Evolutionary conservation across 2,888 invertebrate species (phyloP).

Genomic region (Euclidia mi): DNA sequence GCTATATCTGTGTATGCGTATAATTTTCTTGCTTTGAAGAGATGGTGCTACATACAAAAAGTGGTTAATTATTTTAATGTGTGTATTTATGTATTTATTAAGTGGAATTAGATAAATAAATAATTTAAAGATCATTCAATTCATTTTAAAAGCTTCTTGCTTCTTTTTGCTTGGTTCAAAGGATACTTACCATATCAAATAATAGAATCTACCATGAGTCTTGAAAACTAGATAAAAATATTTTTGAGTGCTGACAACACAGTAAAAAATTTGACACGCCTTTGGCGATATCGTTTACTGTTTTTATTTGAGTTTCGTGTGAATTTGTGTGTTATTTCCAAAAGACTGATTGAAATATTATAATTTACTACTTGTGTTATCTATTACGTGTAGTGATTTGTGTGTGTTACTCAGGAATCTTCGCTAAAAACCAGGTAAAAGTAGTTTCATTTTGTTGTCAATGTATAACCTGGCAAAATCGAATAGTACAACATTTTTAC

Average conservation of each 20-base stretch:
- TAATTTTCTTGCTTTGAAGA: too few species aligned
- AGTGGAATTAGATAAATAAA: too few species aligned
- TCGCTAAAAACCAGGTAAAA: conserved; percentile 40
- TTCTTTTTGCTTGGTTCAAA: too few species aligned
- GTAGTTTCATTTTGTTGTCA: conserved; percentile 34
- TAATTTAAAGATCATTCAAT: too few species aligned
- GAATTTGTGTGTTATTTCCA: conserved; percentile 29
- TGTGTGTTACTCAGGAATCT: conserved; percentile 18
- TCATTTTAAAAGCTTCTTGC: too few species aligned
- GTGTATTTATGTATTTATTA: too few species aligned
- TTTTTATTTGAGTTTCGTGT: conserved; percentile 27
- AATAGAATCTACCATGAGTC: too few species aligned
- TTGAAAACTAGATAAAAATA: neutral
- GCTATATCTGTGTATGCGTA: too few species aligned
- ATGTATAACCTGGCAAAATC: conserved; percentile 32
- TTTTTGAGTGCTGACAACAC: conserved; percentile 17
- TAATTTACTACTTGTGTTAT: conserved; percentile 17
- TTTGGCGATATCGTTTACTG: conserved; percentile 23
- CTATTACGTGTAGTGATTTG: conserved; percentile 11
- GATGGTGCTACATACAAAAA: too few species aligned
- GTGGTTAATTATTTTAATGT: too few species aligned
- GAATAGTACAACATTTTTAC: neutral
- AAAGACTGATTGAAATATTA: conserved; percentile 35
- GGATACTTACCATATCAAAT: too few species aligned
- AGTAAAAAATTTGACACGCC: conserved; percentile 52